Base-by-base conservation (phyloP, 2,888 invertebrate species). In the Drosophila vallismaia region DNA sequence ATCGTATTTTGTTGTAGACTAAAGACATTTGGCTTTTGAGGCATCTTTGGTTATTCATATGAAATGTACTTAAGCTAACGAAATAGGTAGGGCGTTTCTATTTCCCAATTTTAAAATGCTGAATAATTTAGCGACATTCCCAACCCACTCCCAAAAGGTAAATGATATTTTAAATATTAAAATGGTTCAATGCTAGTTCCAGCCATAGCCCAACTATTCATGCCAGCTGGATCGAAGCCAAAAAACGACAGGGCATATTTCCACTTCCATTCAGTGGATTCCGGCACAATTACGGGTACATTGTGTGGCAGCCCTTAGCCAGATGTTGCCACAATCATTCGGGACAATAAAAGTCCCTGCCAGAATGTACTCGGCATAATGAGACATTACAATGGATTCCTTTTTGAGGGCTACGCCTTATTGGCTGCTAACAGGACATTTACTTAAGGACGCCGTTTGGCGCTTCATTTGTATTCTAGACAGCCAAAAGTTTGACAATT, bases 381-480 rank as follows among this genome's bases (percentile, higher is more conserved):
- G 67, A 64, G 52, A 52, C 64, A 64, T 64, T 67, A 66, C 64
- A 64, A 64, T 66, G 64, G 58, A 42, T 67, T 50, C 51, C 38
- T 33, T 36, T 58, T 42, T 42, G 36, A 24, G 53, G 60, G 45
- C 40, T 42, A 29, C 54, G 62, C 63, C 57, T 66, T 74, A 74
- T 74, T 70, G 63, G 63, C 63, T 70, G 70, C 63, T 46, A 58
- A 57, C 48, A 55, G 36, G 28, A 69, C 51, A 67, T 63, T 77
- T 71, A 46, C 28, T 58, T 38, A 26, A 28, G 62, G 50, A 52
- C 40, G 54, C 53, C 19, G 26, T 71, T 51, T 59, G 52, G 40
- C 59, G 75, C 71, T 73, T 86, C 69, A 83, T 80, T 86, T 77
- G 77, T 76, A 72, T 80, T 66, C 66, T 59, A 69, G 12, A 26